Evolutionary conservation across 2,113 vertebrate species (phyloP).

Genomic region (Felis chaus): DNA sequence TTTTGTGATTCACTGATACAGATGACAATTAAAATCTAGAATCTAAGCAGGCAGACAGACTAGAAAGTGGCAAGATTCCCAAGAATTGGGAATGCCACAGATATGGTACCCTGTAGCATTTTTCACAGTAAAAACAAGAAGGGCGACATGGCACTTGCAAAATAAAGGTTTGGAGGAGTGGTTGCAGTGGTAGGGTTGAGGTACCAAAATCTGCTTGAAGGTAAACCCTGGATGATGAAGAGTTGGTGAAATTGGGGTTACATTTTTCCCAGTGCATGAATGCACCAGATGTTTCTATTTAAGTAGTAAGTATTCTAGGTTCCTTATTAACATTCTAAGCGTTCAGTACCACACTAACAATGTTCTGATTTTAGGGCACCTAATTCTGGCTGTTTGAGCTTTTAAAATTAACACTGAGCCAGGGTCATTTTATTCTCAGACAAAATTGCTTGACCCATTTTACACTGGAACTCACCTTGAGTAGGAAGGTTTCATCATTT

Average conservation of each 20-base stretch:
- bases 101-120: background rate
- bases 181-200: background rate
- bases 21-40: background rate
- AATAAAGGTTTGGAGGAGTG: background rate
- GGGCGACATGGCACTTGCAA: background rate
- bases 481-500: background rate
- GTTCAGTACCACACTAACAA: background rate
- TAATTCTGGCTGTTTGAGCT: background rate
- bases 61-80: background rate
- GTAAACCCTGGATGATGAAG: background rate
- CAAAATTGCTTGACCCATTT: background rate
- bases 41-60: background rate
- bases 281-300: background rate
- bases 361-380: background rate
- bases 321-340: background rate
- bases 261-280: background rate
- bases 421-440: background rate
- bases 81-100: background rate
- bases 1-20: background rate
- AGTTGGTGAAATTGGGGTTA: background rate
- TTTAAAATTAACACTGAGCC: background rate
- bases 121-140: background rate
- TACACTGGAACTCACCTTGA: background rate
- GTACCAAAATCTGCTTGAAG: background rate
- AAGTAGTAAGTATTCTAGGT: background rate